These are phyloP conservation scores for Pseudochaenichthys georgianus DNA, from an alignment of 2,797 vertebrate genomes.

Conservation along the genomic window DNA sequence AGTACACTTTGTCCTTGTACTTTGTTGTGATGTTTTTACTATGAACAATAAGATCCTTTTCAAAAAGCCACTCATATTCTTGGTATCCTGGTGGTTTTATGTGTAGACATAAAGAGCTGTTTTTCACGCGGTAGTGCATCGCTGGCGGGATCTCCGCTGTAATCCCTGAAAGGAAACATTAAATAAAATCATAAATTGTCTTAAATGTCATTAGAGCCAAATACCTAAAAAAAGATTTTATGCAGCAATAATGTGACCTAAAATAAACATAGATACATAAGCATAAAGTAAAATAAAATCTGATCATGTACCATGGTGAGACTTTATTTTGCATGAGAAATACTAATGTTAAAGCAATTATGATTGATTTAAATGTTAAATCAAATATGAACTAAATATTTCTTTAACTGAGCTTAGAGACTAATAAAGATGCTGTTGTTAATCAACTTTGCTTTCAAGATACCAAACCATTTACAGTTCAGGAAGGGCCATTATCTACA, in stretches of 20 bases:
- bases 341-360: no score
- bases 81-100: accelerated
- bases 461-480: no score
- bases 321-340: no score
- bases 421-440: no score
- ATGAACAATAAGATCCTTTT: accelerated
- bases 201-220: neutral
- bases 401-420: no score
- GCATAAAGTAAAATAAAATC: neutral
- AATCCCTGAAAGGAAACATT: constrained; percentile 41
- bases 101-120: constrained; percentile 51
- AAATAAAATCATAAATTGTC: accelerated
- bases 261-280: neutral
- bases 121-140: neutral
- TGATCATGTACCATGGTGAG: no score
- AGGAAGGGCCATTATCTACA: no score
- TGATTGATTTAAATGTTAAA: no score
- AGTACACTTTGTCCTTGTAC: accelerated
- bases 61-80: accelerated
- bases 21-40: accelerated
- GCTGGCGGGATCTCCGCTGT: accelerated
- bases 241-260: neutral
- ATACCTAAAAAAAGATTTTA: neutral
- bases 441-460: no score
- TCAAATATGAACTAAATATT: no score